A percentile compares a stretch with the other conserved stretches of the same genome.
Evolutionary conservation across 1,140 invertebrate species (phyloP).

Genomic region (Saxidomus purpurata): DNA sequence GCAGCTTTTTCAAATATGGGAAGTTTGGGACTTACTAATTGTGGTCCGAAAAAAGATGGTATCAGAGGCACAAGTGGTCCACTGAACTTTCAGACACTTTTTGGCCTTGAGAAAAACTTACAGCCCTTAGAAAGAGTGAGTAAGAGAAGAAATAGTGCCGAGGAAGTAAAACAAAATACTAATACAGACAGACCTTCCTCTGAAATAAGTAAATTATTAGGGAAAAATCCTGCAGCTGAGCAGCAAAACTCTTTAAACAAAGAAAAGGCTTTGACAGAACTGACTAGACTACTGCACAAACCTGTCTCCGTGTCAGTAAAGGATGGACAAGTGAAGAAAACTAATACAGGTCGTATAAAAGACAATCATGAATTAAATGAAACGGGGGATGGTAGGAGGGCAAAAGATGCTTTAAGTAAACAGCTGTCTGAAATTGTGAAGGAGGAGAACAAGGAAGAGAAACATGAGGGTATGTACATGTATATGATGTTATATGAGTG

Average conservation of each 20-base stretch:
- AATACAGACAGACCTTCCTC: not conserved
- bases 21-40: not conserved
- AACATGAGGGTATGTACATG: conserved; percentile 31
- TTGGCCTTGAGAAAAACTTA: not conserved
- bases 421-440: not conserved
- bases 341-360: not conserved
- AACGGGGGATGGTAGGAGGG: not conserved
- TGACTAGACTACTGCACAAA: not conserved
- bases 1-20: conserved; percentile 20
- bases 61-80: not conserved
- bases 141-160: not conserved
- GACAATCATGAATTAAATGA: not conserved
- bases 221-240: too few species aligned
- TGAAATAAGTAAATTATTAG: not conserved
- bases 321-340: not conserved
- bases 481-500: too few species aligned
- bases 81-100: not conserved
- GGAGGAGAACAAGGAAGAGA: not conserved
- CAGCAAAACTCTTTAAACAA: too few species aligned
- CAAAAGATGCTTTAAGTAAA: not conserved
- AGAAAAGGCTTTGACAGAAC: not conserved
- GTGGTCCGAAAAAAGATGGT: not conserved
- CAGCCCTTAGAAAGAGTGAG: too few species aligned
- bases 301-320: not conserved
- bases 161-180: not conserved